A percentile compares a stretch with the other conserved stretches of the same genome.
phyloP scores from a whole-genome alignment of 2,888 invertebrate genomes.

The Nasonovia ribisnigri region DNA sequence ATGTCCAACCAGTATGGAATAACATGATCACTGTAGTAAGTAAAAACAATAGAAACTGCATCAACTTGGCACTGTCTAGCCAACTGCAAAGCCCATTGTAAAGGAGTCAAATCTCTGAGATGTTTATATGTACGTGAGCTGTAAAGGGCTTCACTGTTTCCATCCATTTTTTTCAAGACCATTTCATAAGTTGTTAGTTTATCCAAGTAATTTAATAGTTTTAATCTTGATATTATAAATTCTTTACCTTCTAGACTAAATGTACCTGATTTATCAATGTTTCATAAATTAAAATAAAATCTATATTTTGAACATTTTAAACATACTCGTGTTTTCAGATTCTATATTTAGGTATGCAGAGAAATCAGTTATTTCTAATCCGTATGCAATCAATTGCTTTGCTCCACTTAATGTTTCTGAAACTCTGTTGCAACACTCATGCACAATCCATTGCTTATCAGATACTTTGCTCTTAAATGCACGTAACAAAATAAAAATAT shows the following conservation, averaged over 20 bases:
- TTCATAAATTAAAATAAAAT: background rate
- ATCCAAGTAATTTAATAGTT: slow-evolving; percentile 61
- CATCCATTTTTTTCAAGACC: slow-evolving; percentile 60
- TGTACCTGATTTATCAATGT: slow-evolving; percentile 17
- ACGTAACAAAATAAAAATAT: slow-evolving; percentile 22
- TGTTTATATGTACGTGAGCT: slow-evolving; percentile 78
- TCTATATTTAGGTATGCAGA: slow-evolving; percentile 69
- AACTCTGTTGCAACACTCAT: slow-evolving; percentile 82
- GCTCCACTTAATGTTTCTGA: slow-evolving; percentile 82
- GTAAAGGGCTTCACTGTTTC: slow-evolving; percentile 75
- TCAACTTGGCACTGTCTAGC: slow-evolving; percentile 78
- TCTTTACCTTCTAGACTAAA: slow-evolving; percentile 54
- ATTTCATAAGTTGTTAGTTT: slow-evolving; percentile 60
- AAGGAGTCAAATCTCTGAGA: slow-evolving; percentile 76
- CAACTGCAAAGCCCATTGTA: slow-evolving; percentile 78
- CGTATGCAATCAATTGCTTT: slow-evolving; percentile 80
- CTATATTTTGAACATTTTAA: background rate
- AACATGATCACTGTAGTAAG: slow-evolving; percentile 75
- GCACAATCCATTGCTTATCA: slow-evolving; percentile 83
- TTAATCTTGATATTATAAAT: slow-evolving; percentile 52
- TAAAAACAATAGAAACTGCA: slow-evolving; percentile 79
- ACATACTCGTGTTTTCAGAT: slow-evolving; percentile 64
- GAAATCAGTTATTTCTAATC: slow-evolving; percentile 78
- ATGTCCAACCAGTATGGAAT: slow-evolving; percentile 77
- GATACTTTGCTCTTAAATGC: slow-evolving; percentile 78